Evolutionary conservation across 2,797 vertebrate genomes (phyloP), one percentile per base, ranked within the genome.

Genomic region (Sebastes vulpes): DNA sequence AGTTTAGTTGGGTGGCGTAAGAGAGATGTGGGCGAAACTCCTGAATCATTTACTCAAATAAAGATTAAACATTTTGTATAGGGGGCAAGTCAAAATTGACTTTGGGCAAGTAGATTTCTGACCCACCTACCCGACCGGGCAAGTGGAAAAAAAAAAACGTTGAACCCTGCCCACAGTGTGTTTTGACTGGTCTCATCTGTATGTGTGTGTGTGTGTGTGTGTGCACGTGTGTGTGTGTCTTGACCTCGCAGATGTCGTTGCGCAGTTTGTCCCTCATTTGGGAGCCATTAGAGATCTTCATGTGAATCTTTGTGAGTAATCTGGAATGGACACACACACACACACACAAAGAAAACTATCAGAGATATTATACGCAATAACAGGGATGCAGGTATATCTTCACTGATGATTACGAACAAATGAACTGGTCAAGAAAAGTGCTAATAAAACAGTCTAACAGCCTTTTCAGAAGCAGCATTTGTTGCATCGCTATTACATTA

Each of bases 201-300:
- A 46, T 50, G 12, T 52, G 11, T 38, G 29, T 53, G 16, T 81
- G 25, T 59, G 14, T 60, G 29, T 60, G 16, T 65, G 21, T 23
- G 32, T 38, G 59, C 23, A 32, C 23, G 12, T 25, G 38, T 48
- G 42, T 65, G 42, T 52, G 64, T 52, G 46, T 5, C 4, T 21
- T 26, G 92, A 96, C 80, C 94, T 95, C 97, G 69, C 87, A 87
- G 32, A 95, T 93, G 54, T 97, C 95, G 0, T 90, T 97, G 75
- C 83, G 93, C 68, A 98, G 89, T 78, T 95, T 96, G 5, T 97
- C 96, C 75, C 89, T 94, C 11, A 93, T 89, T 72, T 89, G 95
- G 61, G 94, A 67, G 28, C 95, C 96, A 66, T 96, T 96, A 46
- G 89, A 88, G 9, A 96, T 93, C 89, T 97, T 98, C 93, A 96